Evolutionary conservation across 2,113 vertebrate genomes (phyloP), one percentile per base, ranked within the genome.

Genomic region (Chaetorhynchus papuensis): DNA sequence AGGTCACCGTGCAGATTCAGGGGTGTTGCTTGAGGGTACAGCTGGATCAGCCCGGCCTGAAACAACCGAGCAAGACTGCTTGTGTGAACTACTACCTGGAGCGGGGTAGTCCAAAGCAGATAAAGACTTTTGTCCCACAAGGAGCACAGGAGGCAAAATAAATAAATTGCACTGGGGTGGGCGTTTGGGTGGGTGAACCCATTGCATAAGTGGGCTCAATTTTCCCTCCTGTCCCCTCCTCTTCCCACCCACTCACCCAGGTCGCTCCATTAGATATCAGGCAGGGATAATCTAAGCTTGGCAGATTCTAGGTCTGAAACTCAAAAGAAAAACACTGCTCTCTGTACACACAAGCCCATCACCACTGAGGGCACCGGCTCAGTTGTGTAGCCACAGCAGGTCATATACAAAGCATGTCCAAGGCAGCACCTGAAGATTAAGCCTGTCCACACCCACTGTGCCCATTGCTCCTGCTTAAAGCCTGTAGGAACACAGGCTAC

Each of bases 201-300:
- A 37, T 2, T 39, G 35, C 3, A 0, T 20, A 53, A 59, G 42
- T 2, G 22, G 35, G 44, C 15, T 68, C 33, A 13, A 1, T 50
- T 47, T 85, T 72, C 41, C 15, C 22, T 68, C 33, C 21, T 18
- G 42, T 35, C 4, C 7, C 31, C 14, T n/a, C 4, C 37, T 68
- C 53, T 68, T 83, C 35, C 42, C 35, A 70, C 13, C 6, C n/a
- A 31, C 47, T 57, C 35, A 53, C 31, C 33, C 41, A 49, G 1
- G 3, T n/a, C 27, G 21, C 41, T 74, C 54, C 37, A 7, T 22
- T 49, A 82, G 35, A 22, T 52, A 61, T 76, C 65, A 76, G 35
- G 37, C 11, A 72, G 30, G 53, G 41, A 79, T 24, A 64, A 45
- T 64, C 12, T 8, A 23, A 64, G 27, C 13, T 17, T 45, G 24